Percentiles rank a stretch among this genome's conserved stretches.
Evolutionary conservation across 2,888 invertebrate genomes (phyloP).

Genomic region (Hedychridium roseum): DNA sequence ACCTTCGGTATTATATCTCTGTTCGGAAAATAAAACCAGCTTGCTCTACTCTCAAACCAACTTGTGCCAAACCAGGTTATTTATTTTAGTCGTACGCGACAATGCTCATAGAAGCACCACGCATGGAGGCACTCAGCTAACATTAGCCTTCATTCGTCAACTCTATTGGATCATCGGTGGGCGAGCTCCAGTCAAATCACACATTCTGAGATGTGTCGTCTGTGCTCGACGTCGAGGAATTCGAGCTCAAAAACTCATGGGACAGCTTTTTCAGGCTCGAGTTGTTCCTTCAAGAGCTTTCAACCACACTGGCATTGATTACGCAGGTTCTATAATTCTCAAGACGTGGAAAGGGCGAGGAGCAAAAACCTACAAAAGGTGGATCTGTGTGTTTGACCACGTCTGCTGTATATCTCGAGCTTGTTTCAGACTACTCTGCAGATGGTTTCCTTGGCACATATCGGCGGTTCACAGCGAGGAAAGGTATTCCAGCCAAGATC

Average conservation of each 20-base stretch:
- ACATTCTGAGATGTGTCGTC: too few relatives aligned
- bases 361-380: slow-evolving; percentile 20
- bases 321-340: slow-evolving; percentile 23
- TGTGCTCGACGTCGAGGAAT: too few relatives aligned
- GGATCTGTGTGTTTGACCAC: slow-evolving; percentile 36
- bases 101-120: slow-evolving; percentile 13
- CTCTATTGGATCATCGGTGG: too few relatives aligned
- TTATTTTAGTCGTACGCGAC: too few relatives aligned
- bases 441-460: slow-evolving; percentile 33
- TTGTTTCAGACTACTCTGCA: slow-evolving; percentile 26
- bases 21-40: too few relatives aligned
- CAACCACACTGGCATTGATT: slow-evolving; percentile 33
- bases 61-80: too few relatives aligned
- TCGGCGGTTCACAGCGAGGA: slow-evolving; percentile 26
- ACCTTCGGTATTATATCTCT: too few relatives aligned
- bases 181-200: too few relatives aligned
- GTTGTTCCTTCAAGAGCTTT: slow-evolving; percentile 33
- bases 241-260: too few relatives aligned
- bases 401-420: slow-evolving; percentile 36
- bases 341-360: slow-evolving; percentile 12
- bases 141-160: slow-evolving; percentile 10
- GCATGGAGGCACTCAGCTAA: slow-evolving; percentile 22
- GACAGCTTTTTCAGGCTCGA: too few relatives aligned
- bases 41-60: too few relatives aligned
- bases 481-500: slow-evolving; percentile 23